phyloP scores from a whole-genome alignment of 2,113 vertebrate species.

The Lonchura striata region DNA sequence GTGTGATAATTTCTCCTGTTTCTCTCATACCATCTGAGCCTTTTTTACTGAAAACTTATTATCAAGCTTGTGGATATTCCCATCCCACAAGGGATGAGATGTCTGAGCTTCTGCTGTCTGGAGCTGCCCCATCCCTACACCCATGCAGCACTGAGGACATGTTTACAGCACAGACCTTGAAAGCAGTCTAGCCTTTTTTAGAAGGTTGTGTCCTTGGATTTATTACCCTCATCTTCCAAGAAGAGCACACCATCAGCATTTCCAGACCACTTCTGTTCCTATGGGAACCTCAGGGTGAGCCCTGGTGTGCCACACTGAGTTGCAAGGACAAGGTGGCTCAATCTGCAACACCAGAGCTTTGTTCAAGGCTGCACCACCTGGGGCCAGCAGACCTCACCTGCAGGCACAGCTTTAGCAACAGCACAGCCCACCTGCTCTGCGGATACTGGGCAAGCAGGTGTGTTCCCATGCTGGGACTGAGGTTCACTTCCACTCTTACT shows the following conservation, averaged over 20 bases:
- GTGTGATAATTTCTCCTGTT: background rate
- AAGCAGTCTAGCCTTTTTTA: background rate
- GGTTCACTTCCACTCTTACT: background rate
- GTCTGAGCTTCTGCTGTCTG: background rate
- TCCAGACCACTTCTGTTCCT: background rate
- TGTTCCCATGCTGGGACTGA: background rate
- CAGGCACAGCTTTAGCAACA: background rate
- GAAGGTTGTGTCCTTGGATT: background rate
- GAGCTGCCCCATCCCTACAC: background rate
- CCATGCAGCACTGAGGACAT: background rate
- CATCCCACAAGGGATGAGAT: background rate
- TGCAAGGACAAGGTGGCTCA: background rate
- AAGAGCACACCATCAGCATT: background rate
- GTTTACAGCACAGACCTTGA: background rate
- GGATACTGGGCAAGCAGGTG: background rate
- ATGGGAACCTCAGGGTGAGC: background rate
- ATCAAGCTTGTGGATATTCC: background rate
- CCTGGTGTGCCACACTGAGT: background rate
- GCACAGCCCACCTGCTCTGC: background rate
- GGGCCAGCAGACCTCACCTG: background rate
- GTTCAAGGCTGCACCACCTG: background rate
- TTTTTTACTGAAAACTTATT: background rate
- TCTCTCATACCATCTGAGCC: background rate
- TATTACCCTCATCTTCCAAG: background rate
- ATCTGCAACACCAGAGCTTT: background rate